These are phyloP conservation scores for Drosophila rufa DNA, from an alignment of 1,140 invertebrate species.

Conservation along the genomic window DNA sequence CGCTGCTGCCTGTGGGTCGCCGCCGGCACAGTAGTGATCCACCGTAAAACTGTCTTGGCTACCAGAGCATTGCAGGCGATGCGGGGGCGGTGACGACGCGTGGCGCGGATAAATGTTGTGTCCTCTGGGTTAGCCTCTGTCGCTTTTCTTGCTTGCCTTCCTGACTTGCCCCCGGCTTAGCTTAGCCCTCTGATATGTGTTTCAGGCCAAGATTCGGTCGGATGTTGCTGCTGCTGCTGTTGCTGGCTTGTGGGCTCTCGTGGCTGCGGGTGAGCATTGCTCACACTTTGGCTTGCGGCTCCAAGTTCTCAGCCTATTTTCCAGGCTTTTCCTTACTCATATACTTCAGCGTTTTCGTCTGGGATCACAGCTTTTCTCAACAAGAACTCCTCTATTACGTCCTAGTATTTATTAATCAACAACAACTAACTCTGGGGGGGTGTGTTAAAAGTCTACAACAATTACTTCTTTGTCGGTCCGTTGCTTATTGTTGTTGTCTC, in stretches of 20 bases:
- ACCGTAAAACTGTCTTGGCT: slow-evolving; percentile 86
- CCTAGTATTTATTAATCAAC: slow-evolving; percentile 42
- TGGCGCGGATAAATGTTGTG: slow-evolving; percentile 85
- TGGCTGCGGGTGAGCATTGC: slow-evolving; percentile 31
- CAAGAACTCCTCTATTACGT: slow-evolving; percentile 25
- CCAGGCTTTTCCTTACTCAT: slow-evolving; percentile 3
- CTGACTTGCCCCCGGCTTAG: neutral
- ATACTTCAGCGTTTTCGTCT: slow-evolving; percentile 10
- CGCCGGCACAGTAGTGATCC: slow-evolving; percentile 85
- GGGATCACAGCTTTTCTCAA: slow-evolving; percentile 54
- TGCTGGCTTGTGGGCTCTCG: slow-evolving; percentile 1
- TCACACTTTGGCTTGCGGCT: slow-evolving; percentile 1
- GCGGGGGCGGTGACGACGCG: slow-evolving; percentile 84
- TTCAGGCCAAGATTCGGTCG: slow-evolving; percentile 6
- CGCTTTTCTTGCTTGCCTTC: neutral
- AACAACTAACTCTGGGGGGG: slow-evolving; percentile 37
- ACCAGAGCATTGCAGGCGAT: slow-evolving; percentile 85
- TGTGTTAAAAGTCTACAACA: slow-evolving; percentile 49
- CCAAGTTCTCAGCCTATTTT: neutral
- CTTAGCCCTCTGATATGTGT: slow-evolving; percentile 65
- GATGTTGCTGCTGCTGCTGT: neutral
- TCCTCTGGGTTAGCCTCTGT: slow-evolving; percentile 23
- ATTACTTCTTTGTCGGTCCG: slow-evolving; percentile 24
- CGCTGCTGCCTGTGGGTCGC: slow-evolving; percentile 76
- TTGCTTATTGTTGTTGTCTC: slow-evolving; percentile 32